Base-by-base conservation (phyloP, 2,888 invertebrate genomes). In the Orchesella flavescens region DNA sequence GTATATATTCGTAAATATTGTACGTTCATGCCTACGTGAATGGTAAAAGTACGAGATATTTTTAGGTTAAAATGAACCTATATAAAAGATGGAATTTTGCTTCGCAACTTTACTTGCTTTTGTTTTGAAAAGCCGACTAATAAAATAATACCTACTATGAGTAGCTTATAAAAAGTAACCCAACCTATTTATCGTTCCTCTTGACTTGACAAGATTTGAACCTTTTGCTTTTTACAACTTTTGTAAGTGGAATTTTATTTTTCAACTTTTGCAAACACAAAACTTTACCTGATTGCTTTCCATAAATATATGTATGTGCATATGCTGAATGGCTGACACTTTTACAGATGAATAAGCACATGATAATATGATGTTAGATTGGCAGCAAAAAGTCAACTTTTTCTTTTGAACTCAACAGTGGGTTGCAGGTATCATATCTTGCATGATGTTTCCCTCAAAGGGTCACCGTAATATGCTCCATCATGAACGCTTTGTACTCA, bases 401-500 rank as follows among this genome's bases (percentile, higher is more conserved):
- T 68, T 68, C 19, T 13, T 21, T 19, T 49, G 46, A 68, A 68
- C 19, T 68, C 46, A 49, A 68, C 21, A 49, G 44, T 24, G 49
- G 49, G 49, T 49, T 49, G 34, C 7, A 19, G 21, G 34, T 21
- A 21, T n/a, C n/a, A 68, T 0, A 19, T 21, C 21, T 2, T 68
- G 19, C 7, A 49, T 49, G 10, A 12, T n/a, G n/a, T n/a, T 71
- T 12, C 12, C 43, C 66, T 76, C 76, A 76, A 76, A 76, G 76
- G 21, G 49, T 57, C 24, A 34, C 63, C 75, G 75, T 75, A 65
- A 65, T 65, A 53, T 15, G n/a, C 65, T 34, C 34, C 24, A 76
- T 76, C 19, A 76, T 76, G 24, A 43, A 66, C 55, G 23, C 24
- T 65, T 75, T 75, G 75, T 74, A 61, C 65, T 75, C 75, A 65